These are phyloP conservation scores for Lophius americanus DNA, from an alignment of 2,797 vertebrate species.

Conservation along the genomic window DNA sequence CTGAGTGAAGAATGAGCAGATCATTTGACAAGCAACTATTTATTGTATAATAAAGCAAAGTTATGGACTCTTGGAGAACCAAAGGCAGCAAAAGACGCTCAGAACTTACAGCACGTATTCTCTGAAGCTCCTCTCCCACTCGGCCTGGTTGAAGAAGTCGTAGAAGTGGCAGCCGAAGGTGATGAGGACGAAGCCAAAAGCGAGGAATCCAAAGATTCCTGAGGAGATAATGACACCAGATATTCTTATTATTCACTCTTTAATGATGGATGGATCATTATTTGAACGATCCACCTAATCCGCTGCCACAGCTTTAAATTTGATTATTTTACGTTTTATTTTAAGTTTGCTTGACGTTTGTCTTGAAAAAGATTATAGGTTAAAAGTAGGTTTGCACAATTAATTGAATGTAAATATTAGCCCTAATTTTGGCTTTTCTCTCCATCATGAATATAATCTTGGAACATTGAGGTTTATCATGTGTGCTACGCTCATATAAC, in stretches of 20 bases:
- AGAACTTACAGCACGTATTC: conserved; percentile 94
- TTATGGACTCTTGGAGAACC: background rate
- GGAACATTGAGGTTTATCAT: too few relatives aligned
- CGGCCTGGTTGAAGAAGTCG: conserved; percentile 98
- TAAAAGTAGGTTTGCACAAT: background rate
- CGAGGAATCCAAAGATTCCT: conserved; percentile 98
- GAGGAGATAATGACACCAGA: conserved; percentile 19
- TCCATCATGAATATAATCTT: too few relatives aligned
- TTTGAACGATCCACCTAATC: too few relatives aligned
- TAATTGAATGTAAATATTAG: too few relatives aligned
- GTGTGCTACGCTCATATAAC: too few relatives aligned
- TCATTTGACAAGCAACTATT: conserved; percentile 32
- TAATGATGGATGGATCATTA: too few relatives aligned
- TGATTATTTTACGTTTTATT: too few relatives aligned
- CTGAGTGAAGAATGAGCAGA: conserved; percentile 58
- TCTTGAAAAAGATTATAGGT: background rate
- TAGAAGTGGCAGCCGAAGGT: conserved; percentile 99
- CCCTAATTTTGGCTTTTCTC: too few relatives aligned
- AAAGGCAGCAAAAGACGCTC: background rate
- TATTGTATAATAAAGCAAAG: conserved; percentile 2
- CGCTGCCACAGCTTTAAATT: too few relatives aligned
- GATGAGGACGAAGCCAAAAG: conserved; percentile 96
- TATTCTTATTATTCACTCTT: background rate
- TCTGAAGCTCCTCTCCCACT: conserved; percentile 98
- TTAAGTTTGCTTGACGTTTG: background rate